These are phyloP conservation scores for Clanis bilineata DNA, from an alignment of 2,888 invertebrate genomes.

Conservation along the genomic window DNA sequence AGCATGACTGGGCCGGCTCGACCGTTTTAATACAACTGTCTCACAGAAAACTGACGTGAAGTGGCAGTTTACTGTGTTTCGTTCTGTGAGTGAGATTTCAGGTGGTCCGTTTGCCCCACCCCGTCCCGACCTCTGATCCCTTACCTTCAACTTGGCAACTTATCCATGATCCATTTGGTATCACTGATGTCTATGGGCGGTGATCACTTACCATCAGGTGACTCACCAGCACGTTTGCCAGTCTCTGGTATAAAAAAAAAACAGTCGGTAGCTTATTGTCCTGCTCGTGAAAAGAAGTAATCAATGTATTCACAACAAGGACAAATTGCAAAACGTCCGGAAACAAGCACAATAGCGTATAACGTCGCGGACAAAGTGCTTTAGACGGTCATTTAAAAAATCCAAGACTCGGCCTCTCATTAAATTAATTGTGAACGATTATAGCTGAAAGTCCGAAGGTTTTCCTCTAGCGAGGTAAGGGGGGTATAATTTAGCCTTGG, in stretches of 20 bases:
- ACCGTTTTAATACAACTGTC: no score
- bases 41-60: no score
- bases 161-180: no score
- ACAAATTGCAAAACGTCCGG: background rate
- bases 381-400: background rate
- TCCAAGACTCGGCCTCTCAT: background rate
- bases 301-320: background rate
- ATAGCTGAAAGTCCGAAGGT: conserved; percentile 6
- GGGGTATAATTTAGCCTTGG: background rate
- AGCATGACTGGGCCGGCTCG: no score
- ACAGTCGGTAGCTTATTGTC: background rate
- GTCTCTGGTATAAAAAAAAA: background rate
- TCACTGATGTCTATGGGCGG: no score
- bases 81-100: no score
- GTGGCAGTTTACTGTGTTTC: no score
- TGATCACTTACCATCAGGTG: no score
- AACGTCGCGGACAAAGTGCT: background rate
- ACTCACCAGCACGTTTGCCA: no score
- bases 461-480: background rate
- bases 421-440: conserved; percentile 11
- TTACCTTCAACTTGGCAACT: no score
- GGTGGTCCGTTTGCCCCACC: no score
- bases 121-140: no score
- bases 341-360: conserved; percentile 6
- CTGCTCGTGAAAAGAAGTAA: background rate